phyloP scores from a whole-genome alignment of 2,113 vertebrate genomes.

The Passer domesticus region DNA sequence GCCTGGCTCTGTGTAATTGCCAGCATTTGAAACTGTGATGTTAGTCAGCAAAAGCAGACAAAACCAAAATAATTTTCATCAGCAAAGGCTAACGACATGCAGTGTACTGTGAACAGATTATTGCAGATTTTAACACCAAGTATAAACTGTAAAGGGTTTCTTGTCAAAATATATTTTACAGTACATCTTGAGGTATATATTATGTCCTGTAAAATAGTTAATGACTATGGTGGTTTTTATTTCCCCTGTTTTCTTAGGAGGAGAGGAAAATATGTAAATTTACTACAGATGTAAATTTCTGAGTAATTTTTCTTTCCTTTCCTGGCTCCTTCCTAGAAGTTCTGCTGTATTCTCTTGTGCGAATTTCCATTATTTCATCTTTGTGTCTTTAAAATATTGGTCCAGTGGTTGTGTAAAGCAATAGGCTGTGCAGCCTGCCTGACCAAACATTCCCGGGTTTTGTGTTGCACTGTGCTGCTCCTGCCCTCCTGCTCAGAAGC shows the following conservation, averaged over 20 bases:
- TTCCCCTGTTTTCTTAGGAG: background rate
- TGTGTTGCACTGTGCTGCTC: background rate
- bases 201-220: background rate
- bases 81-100: background rate
- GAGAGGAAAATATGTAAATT: background rate
- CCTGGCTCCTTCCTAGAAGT: background rate
- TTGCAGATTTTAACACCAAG: background rate
- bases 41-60: background rate
- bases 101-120: background rate
- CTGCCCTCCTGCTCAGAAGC: background rate
- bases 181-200: background rate
- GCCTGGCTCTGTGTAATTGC: background rate
- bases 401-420: background rate
- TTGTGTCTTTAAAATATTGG: background rate
- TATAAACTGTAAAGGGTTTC: background rate
- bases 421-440: background rate
- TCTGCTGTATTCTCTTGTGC: background rate
- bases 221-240: background rate
- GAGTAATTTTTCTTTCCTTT: background rate
- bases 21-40: background rate
- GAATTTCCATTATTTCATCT: background rate
- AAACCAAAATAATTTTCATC: constrained; percentile 1
- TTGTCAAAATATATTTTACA: background rate
- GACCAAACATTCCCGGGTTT: background rate
- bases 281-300: background rate